A percentile compares a stretch with the other conserved stretches of the same genome.
These are phyloP conservation scores for Zaprionus africanus DNA, from an alignment of 1,140 invertebrate species.

Conservation along the genomic window DNA sequence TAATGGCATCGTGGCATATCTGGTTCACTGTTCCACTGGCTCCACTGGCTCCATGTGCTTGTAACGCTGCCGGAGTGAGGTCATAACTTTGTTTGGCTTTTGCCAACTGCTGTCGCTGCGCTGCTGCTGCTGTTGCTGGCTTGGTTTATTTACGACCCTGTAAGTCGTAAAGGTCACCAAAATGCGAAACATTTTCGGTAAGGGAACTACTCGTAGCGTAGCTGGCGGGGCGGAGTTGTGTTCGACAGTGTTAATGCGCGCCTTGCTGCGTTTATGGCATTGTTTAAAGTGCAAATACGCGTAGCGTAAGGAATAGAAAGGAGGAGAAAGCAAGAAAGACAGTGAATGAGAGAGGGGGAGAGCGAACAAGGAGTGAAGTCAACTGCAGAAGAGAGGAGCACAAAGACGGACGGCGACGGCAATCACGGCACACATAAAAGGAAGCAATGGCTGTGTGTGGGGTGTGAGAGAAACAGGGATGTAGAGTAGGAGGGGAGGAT, in stretches of 20 bases:
- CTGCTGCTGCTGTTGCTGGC: slow-evolving; percentile 22
- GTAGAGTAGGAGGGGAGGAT: not conserved
- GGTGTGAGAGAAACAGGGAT: not conserved
- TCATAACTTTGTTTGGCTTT: slow-evolving; percentile 29
- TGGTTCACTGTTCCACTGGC: slow-evolving; percentile 2
- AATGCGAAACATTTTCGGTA: slow-evolving; percentile 23
- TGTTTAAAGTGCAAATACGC: slow-evolving; percentile 63
- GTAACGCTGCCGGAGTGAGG: slow-evolving; percentile 21
- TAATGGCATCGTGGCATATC: not conserved
- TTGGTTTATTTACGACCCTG: slow-evolving; percentile 29
- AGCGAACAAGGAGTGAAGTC: slow-evolving; percentile 5
- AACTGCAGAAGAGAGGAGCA: slow-evolving; percentile 14
- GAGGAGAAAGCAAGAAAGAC: not conserved
- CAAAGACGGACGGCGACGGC: slow-evolving; percentile 14
- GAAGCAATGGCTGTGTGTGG: not conserved
- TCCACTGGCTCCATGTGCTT: not conserved
- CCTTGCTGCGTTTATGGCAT: slow-evolving; percentile 74
- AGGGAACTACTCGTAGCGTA: slow-evolving; percentile 7
- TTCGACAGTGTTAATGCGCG: slow-evolving; percentile 68
- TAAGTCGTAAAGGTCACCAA: slow-evolving; percentile 43
- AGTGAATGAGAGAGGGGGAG: not conserved
- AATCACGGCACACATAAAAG: slow-evolving; percentile 34
- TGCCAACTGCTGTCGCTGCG: slow-evolving; percentile 15
- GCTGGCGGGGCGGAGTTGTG: not conserved
- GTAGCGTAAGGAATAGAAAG: slow-evolving; percentile 26